Conservation (phyloP, 1,140 invertebrate genomes). For the Camponotus vicinus region DNA sequence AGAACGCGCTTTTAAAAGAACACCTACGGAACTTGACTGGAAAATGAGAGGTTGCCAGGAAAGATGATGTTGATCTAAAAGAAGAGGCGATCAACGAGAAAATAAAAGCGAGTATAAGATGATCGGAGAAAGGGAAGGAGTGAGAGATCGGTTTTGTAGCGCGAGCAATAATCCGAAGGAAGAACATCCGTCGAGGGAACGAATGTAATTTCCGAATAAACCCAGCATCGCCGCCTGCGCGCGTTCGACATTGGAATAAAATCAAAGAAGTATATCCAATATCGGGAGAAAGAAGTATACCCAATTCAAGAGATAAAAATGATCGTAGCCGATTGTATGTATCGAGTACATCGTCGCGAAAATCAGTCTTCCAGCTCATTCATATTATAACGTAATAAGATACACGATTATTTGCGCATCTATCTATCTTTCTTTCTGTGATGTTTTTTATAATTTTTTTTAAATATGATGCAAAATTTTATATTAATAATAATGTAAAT, state of each 20-base stretch:
- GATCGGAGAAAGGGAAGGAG: not conserved
- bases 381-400: not conserved
- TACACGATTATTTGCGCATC: not conserved
- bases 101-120: constrained; percentile 47
- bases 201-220: constrained; percentile 70
- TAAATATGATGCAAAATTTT: not conserved
- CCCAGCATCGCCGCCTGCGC: not conserved
- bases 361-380: constrained; percentile 36
- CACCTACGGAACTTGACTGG: constrained; percentile 49
- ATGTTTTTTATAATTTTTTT: not conserved
- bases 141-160: constrained; percentile 27
- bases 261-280: constrained; percentile 60
- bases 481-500: not conserved
- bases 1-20: constrained; percentile 47
- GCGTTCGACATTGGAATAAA: constrained; percentile 58
- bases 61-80: constrained; percentile 41
- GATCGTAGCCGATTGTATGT: constrained; percentile 18
- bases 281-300: not conserved
- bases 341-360: constrained; percentile 12
- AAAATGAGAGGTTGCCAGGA: constrained; percentile 20
- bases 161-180: constrained; percentile 47
- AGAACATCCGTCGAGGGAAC: constrained; percentile 49
- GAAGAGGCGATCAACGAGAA: constrained; percentile 35
- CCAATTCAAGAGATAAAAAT: constrained; percentile 25
- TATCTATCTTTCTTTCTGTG: not conserved